Evolutionary conservation across 1,140 invertebrate genomes (phyloP).

Genomic region (Euura lappo): DNA sequence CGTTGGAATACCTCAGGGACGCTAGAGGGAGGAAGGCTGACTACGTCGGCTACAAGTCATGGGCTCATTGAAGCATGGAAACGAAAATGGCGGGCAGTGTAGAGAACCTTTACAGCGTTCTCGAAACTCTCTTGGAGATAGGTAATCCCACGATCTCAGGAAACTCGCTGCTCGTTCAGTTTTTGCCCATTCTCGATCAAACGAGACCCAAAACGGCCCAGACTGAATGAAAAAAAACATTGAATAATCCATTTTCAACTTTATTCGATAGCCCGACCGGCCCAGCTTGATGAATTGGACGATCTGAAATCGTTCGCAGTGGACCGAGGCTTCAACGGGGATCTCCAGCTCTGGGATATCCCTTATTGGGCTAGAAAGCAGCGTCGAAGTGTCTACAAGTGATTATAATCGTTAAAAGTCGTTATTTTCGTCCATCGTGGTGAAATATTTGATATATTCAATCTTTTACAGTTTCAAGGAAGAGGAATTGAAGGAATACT

Average conservation of each 20-base stretch:
- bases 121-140: conserved; percentile 72
- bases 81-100: conserved; percentile 91
- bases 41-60: conserved; percentile 80
- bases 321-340: conserved; percentile 73
- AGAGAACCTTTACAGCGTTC: conserved; percentile 76
- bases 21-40: conserved; percentile 75
- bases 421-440: neutral
- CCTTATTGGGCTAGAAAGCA: conserved; percentile 85
- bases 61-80: conserved; percentile 87
- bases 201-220: no score
- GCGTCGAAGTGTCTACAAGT: conserved; percentile 68
- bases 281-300: conserved; percentile 78
- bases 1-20: conserved; percentile 79
- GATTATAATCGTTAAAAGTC: conserved; percentile 31
- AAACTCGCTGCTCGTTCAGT: conserved; percentile 1
- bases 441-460: conserved; percentile 16
- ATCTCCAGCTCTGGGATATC: conserved; percentile 84
- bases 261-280: conserved; percentile 64
- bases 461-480: conserved; percentile 67
- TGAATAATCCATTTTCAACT: conserved; percentile 17
- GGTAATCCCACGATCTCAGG: conserved; percentile 47
- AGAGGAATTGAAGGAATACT: conserved; percentile 78
- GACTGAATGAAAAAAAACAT: no score
- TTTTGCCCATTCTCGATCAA: no score
- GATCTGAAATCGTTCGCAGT: conserved; percentile 77